Conservation (phyloP, 2,113 vertebrate species). For the Tragelaphus buxtoni region DNA sequence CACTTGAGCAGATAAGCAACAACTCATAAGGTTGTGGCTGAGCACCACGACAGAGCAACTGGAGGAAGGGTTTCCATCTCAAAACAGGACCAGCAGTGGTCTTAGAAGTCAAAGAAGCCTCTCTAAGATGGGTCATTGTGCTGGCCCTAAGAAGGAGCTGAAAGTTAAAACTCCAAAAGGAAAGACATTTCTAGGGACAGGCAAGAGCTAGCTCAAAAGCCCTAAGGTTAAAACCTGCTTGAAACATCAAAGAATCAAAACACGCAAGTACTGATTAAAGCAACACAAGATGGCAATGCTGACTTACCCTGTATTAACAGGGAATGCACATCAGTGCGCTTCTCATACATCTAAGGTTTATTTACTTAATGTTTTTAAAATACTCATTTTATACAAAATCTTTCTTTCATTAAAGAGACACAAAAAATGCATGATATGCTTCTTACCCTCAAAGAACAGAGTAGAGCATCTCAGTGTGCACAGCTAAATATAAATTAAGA, state of each 20-base stretch:
- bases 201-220: not conserved
- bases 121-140: not conserved
- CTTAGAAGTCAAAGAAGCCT: not conserved
- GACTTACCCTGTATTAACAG: not conserved
- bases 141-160: not conserved
- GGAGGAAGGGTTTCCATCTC: not conserved
- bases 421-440: not conserved
- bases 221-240: not conserved
- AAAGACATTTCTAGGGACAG: not conserved
- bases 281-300: not conserved
- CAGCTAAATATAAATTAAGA: not conserved
- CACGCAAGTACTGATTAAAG: not conserved
- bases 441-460: not conserved
- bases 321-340: not conserved
- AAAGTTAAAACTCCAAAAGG: not conserved
- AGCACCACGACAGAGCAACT: accelerated
- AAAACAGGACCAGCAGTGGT: accelerated
- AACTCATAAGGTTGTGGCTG: not conserved
- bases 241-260: not conserved
- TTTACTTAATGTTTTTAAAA: not conserved
- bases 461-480: not conserved
- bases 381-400: not conserved
- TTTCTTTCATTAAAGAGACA: not conserved
- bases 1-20: not conserved
- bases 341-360: not conserved